These are phyloP conservation scores for Monarcha castaneiventris DNA, from an alignment of 2,113 vertebrate species.

Conservation along the genomic window DNA sequence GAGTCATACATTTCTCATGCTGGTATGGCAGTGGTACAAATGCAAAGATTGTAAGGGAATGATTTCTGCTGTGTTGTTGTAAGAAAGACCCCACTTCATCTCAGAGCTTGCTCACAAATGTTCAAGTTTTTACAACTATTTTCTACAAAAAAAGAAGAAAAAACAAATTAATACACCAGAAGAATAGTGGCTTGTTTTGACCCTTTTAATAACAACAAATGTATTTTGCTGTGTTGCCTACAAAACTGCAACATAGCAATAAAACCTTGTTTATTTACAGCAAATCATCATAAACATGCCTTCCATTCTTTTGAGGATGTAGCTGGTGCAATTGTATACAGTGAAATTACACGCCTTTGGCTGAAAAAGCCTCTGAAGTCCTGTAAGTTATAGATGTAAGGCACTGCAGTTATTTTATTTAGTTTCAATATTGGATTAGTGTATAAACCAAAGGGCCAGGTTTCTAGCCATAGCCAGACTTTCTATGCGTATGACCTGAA, in stretches of 20 bases:
- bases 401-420: background rate
- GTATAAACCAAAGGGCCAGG: background rate
- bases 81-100: background rate
- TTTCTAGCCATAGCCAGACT: background rate
- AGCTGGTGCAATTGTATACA: background rate
- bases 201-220: background rate
- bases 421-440: background rate
- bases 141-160: background rate
- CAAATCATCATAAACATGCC: background rate
- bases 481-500: background rate
- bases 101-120: slow-evolving; percentile 13
- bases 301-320: background rate
- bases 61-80: background rate
- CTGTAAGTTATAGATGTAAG: background rate
- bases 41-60: background rate
- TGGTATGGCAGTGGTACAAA: background rate
- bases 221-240: background rate
- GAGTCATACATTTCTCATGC: background rate
- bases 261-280: background rate
- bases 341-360: background rate
- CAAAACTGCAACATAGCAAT: background rate
- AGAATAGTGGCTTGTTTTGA: background rate
- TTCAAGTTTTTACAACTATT: background rate
- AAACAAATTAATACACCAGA: background rate
- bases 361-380: background rate